Conservation (phyloP, 2,888 invertebrate species). For the Eupithecia subfuscata region DNA sequence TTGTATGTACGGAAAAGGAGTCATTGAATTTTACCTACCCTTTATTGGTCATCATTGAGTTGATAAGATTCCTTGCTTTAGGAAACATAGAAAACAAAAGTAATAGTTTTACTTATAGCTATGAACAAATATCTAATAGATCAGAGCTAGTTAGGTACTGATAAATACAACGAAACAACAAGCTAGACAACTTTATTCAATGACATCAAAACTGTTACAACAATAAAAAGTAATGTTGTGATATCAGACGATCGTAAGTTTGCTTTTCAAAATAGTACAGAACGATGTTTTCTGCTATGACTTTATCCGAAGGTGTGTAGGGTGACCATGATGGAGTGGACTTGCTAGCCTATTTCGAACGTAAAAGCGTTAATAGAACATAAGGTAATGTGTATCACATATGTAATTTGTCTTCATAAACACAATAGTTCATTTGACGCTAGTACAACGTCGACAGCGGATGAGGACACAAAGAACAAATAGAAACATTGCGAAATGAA, state of each 20-base stretch:
- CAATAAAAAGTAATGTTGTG: constrained; percentile 52
- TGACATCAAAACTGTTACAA: constrained; percentile 20
- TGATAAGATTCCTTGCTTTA: background rate
- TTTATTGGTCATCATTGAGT: background rate
- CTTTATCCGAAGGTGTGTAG: constrained; percentile 56
- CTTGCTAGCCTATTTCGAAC: background rate
- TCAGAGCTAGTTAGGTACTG: background rate
- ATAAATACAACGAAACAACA: constrained; percentile 7
- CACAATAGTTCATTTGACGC: background rate
- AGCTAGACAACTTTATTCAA: constrained; percentile 15
- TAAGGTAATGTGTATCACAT: no score
- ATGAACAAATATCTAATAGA: background rate
- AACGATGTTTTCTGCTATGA: constrained; percentile 59
- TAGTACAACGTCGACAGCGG: background rate
- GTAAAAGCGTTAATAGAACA: background rate
- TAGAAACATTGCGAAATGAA: background rate
- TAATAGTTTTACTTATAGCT: background rate
- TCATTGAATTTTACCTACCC: background rate
- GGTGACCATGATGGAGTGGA: constrained; percentile 39
- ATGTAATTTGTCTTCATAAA: background rate
- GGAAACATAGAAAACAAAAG: background rate
- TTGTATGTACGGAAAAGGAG: background rate
- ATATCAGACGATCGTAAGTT: constrained; percentile 60
- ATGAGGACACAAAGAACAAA: background rate
- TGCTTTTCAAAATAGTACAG: constrained; percentile 60